Conservation (phyloP, 2,797 vertebrate genomes). For the Mormyrops boulengeri region DNA sequence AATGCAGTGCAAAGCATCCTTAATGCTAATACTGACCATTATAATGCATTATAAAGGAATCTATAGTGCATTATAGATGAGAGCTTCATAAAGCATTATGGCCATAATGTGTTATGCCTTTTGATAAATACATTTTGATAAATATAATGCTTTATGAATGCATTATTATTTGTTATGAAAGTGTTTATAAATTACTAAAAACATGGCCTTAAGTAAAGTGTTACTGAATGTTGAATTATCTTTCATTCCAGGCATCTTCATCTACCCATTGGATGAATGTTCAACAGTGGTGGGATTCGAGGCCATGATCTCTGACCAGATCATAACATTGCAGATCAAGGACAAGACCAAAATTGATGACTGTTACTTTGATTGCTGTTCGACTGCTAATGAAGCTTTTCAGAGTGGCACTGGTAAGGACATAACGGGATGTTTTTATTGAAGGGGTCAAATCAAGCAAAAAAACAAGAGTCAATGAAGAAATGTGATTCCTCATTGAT, state of each 20-base stretch:
- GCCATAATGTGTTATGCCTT: neutral
- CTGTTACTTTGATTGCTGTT: constrained; percentile 56
- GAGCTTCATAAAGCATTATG: neutral
- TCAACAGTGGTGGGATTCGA: constrained; percentile 86
- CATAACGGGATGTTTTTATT: neutral
- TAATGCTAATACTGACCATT: neutral
- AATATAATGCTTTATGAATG: neutral
- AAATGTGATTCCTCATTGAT: neutral
- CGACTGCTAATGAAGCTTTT: constrained; percentile 46
- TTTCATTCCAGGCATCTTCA: constrained; percentile 74
- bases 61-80: neutral
- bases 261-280: constrained; percentile 84
- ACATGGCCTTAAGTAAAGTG: neutral
- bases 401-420: constrained; percentile 65
- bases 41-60: neutral
- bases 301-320: constrained; percentile 72
- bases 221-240: neutral
- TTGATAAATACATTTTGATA: neutral
- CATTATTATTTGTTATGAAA: neutral
- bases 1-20: neutral
- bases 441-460: neutral
- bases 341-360: constrained; percentile 85
- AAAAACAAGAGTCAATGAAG: neutral
- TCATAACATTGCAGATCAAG: constrained; percentile 85
- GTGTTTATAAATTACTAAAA: neutral